A percentile compares a stretch with the other conserved stretches of the same genome.
Evolutionary conservation across 2,113 vertebrate genomes (phyloP).

Genomic region (Oreochromis spilurus): DNA sequence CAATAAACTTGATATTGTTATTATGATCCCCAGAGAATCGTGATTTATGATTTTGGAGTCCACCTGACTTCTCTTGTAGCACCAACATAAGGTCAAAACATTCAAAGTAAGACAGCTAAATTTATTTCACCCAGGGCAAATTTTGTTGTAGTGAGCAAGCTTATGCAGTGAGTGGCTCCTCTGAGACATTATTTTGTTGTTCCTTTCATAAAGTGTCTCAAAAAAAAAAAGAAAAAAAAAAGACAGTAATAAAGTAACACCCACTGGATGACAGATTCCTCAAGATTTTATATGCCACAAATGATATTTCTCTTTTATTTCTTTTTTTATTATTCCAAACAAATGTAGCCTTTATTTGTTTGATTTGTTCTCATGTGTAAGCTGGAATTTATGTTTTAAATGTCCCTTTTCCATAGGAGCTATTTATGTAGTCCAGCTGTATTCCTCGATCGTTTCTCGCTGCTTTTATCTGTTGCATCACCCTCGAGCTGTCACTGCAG

Average conservation of each 20-base stretch:
- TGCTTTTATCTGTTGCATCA: constrained; percentile 36
- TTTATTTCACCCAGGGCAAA: background rate
- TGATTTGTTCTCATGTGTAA: background rate
- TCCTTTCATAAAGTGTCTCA: background rate
- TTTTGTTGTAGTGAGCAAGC: background rate
- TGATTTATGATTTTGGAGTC: background rate
- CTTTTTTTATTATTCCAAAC: background rate
- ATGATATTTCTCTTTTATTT: background rate
- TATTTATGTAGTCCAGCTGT: constrained; percentile 2
- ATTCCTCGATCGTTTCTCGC: constrained; percentile 9
- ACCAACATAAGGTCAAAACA: background rate
- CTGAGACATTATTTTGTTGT: background rate
- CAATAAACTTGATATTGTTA: background rate
- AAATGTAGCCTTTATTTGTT: background rate
- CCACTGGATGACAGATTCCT: background rate
- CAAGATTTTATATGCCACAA: background rate
- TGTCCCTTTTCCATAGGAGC: background rate
- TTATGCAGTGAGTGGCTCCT: background rate
- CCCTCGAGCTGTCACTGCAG: constrained; percentile 24
- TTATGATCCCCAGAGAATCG: background rate
- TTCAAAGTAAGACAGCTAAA: background rate
- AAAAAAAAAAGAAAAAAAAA: background rate
- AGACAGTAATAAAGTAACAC: background rate
- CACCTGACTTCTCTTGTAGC: background rate
- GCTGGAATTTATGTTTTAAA: background rate